Percentiles rank a stretch among this genome's conserved stretches.
phyloP scores from a whole-genome alignment of 2,797 vertebrate genomes.

The Fundulus diaphanus region DNA sequence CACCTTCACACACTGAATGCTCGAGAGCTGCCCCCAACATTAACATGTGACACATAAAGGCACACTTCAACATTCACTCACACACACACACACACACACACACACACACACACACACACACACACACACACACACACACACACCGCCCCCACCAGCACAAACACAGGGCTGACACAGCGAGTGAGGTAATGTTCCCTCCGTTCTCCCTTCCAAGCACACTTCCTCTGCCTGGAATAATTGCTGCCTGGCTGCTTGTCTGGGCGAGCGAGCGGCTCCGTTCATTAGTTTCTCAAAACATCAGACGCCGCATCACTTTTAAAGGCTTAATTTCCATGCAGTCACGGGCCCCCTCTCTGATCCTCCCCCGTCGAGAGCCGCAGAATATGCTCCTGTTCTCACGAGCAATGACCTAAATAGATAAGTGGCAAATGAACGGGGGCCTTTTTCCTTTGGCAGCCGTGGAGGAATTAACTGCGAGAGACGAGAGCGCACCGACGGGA shows the following conservation, averaged over 20 bases:
- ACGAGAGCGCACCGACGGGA: constrained; percentile 32
- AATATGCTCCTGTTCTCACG: constrained; percentile 62
- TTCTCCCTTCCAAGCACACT: constrained; percentile 66
- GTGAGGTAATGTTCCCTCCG: constrained; percentile 58
- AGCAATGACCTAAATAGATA: constrained; percentile 77
- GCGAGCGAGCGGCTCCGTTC: constrained; percentile 55
- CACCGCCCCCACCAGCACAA: constrained; percentile 43
- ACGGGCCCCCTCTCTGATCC: constrained; percentile 52
- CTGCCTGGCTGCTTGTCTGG: constrained; percentile 66
- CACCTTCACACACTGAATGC: constrained; percentile 12
- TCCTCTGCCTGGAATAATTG: constrained; percentile 74
- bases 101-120: constrained; percentile 16
- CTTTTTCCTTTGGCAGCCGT: constrained; percentile 45
- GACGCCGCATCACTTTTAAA: constrained; percentile 71
- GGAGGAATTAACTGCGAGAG: constrained; percentile 50
- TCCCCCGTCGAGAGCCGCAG: constrained; percentile 47
- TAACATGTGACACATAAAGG: constrained; percentile 13
- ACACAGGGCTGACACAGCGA: constrained; percentile 48
- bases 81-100: background rate
- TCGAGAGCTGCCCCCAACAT: constrained; percentile 10
- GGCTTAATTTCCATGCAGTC: constrained; percentile 71
- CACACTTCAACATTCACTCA: constrained; percentile 8
- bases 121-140: constrained; percentile 24
- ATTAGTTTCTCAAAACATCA: constrained; percentile 74
- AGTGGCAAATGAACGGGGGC: constrained; percentile 58